Percentiles rank a stretch among this genome's conserved stretches.
Evolutionary conservation across 2,797 vertebrate genomes (phyloP).

Genomic region (Chloroceryle inda): DNA sequence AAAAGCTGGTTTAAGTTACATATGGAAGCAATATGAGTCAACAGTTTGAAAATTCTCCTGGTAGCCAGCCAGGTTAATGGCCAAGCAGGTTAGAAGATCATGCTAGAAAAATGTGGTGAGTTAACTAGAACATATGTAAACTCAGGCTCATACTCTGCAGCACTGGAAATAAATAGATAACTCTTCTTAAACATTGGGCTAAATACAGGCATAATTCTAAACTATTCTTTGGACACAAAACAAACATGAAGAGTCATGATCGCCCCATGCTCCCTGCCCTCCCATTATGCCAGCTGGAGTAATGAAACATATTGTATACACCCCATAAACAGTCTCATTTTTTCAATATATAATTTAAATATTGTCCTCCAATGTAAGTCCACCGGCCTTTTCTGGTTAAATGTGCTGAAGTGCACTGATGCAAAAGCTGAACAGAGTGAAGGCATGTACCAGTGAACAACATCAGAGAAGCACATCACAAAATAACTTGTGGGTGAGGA

Average conservation of each 20-base stretch:
- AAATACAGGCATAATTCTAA: neutral
- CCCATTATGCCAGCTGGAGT: neutral
- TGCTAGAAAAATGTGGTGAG: constrained; percentile 49
- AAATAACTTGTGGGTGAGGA: neutral
- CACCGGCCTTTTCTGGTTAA: neutral
- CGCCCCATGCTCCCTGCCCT: neutral
- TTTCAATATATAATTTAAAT: neutral
- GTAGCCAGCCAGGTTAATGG: constrained; percentile 67
- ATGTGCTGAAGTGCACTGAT: neutral
- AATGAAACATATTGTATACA: neutral
- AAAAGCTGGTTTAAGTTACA: constrained; percentile 64
- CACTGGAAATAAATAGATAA: neutral
- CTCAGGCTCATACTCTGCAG: neutral
- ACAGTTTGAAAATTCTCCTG: constrained; percentile 64
- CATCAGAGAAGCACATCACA: neutral
- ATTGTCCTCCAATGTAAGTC: neutral
- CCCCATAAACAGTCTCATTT: neutral
- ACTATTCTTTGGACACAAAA: neutral
- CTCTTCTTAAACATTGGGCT: neutral
- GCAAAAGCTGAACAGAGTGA: neutral
- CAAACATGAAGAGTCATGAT: neutral
- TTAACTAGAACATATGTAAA: constrained; percentile 34
- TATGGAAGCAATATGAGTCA: constrained; percentile 70
- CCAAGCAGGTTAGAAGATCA: constrained; percentile 50
- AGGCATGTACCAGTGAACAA: neutral